Evolutionary conservation across 2,797 vertebrate genomes (phyloP), one percentile per base, ranked within the genome.

Genomic region (Karalla daura): DNA sequence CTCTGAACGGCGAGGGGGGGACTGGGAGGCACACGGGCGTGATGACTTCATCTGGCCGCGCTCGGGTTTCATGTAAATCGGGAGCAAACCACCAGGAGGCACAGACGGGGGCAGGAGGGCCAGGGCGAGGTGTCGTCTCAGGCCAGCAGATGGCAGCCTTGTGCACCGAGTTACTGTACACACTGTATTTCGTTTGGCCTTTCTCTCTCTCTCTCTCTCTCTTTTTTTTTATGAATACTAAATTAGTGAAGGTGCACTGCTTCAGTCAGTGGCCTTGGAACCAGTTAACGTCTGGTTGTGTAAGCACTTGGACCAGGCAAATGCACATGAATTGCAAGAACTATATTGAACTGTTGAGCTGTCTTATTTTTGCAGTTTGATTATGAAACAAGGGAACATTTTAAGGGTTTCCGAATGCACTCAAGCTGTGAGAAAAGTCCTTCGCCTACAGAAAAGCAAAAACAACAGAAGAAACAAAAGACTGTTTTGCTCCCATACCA

Each of bases 141-240:
- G 15, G 27, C 82, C 89, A 90, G 58, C 60, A 88, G 90, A 81
- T 85, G 86, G 88, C 76, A 84, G 74, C 14, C 20, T 79, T 70
- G 58, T 32, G 81, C 75, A 71, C 63, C 0, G 49, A 74, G 69
- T 81, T 2, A 10, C 59, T 45, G 23, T 8, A 35, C 14, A 62
- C 43, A 21, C 30, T 23, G 37, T 27, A 21, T 9, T 25, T 49
- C 2, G 18, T 18, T 45, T 50, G 11, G n/a, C n/a, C n/a, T n/a
- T n/a, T n/a, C n/a, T n/a, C n/a, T n/a, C n/a, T n/a, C n/a, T n/a
- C n/a, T 15, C 41, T 3, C 0, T 1, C 1, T 15, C 5, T 35
- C 5, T 36, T 36, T 37, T n/a, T 37, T 5, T n/a, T n/a, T 39
- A 7, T 7, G 1, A 17, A 23, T n/a, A n/a, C n/a, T n/a, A n/a